Evolutionary conservation across 2,113 vertebrate species (phyloP).

Genomic region (Rhea americana): DNA sequence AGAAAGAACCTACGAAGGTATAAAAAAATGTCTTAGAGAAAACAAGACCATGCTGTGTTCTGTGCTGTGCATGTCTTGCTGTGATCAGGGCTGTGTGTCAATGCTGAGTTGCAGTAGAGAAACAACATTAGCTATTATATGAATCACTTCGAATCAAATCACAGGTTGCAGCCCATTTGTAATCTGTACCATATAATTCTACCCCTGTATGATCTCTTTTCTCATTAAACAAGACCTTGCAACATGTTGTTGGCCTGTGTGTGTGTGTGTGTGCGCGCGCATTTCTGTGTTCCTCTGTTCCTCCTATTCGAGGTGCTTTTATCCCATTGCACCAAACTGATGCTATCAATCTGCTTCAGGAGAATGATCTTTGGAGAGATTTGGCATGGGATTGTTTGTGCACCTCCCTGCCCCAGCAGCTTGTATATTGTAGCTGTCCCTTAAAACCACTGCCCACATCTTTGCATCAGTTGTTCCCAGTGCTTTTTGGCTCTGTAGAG

Average conservation of each 20-base stretch:
- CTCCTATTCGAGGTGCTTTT: background rate
- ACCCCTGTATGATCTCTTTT: background rate
- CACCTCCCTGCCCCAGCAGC: background rate
- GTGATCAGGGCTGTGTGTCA: background rate
- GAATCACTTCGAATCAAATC: background rate
- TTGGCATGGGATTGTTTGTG: fast-evolving
- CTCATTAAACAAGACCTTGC: slow-evolving; percentile 46
- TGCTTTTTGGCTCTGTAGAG: background rate
- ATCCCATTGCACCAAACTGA: background rate
- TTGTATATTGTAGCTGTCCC: background rate
- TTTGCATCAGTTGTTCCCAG: background rate
- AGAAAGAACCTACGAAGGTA: background rate
- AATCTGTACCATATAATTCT: background rate
- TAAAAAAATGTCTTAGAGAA: fast-evolving
- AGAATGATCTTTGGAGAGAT: fast-evolving
- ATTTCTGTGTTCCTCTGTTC: background rate
- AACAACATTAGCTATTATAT: background rate
- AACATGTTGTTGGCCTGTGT: background rate
- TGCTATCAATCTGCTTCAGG: fast-evolving
- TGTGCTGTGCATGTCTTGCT: background rate
- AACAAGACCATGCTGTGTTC: background rate
- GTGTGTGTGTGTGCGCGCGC: background rate
- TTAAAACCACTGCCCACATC: background rate
- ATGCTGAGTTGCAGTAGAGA: background rate
- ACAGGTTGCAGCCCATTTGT: background rate